Evolutionary conservation across 2,888 invertebrate species (phyloP), one percentile per base, ranked within the genome.

Genomic region (Drosophila trichaetosa): DNA sequence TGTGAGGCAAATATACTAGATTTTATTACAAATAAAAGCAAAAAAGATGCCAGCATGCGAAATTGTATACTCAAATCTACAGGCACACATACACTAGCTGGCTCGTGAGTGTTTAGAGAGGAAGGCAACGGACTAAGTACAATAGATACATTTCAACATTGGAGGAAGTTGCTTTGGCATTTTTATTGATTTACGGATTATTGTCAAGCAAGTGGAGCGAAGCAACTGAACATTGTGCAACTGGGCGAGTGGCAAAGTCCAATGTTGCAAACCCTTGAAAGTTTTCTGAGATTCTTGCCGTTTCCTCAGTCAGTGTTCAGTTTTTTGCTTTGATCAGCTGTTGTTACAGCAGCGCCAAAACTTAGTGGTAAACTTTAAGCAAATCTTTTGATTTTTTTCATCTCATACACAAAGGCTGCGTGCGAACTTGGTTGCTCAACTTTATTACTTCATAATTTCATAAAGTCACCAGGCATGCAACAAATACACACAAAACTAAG

Each of bases 171-270:
- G 75, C 73, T 80, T 79, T 79, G 84, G 67, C 76, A 66, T 86
- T 82, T 79, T 82, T 84, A 84, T 84, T 84, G 84, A 84, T 87
- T 87, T 80, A 84, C 82, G 80, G 84, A 84, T 87, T 84, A 84
- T 73, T 82, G 78, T 77, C 54, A 64, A 63, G 58, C 62, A 70
- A 70, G 59, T 68, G 38, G 33, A 52, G 54, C 60, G 58, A 56
- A 56, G 51, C 42, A 63, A 52, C 57, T 54, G 58, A 34, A 7
- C 18, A 33, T 29, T n/a, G 42, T 40, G 40, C 57, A 69, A 29
- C 61, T 67, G 36, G 42, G 59, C 36, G 33, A 40, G 38, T 56
- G 65, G 36, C 56, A 46, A 51, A 42, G 53, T 31, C 16, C 24
- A 56, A 49, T 46, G 38, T 34, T 63, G 48, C n/a, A 21, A 29